phyloP scores from a whole-genome alignment of 2,888 invertebrate species.

The Trissoscelio sp. region DNA sequence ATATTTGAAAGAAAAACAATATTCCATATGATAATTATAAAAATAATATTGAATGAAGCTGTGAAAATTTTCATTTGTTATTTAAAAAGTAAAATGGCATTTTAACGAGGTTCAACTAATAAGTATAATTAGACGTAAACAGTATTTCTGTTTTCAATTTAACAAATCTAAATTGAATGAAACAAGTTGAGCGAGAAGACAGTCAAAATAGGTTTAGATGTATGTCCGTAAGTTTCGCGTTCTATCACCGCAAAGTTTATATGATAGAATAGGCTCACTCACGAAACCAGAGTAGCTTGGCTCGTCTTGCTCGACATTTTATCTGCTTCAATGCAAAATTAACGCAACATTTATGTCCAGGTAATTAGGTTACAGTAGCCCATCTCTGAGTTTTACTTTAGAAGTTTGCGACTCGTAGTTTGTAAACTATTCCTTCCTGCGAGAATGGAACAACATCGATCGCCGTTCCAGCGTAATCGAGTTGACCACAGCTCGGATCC shows the following conservation, averaged over 20 bases:
- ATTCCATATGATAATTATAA: no score
- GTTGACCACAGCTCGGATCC: conserved; percentile 37
- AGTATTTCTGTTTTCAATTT: conserved; percentile 41
- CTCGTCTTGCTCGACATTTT: conserved; percentile 4
- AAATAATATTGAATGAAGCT: no score
- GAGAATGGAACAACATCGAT: conserved; percentile 41
- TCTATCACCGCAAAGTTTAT: conserved; percentile 14
- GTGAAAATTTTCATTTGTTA: no score
- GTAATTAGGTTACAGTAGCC: conserved; percentile 48
- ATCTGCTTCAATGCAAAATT: conserved; percentile 22
- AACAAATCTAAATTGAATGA: conserved; percentile 38
- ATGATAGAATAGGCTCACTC: neutral
- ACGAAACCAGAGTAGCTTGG: neutral
- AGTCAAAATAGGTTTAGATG: conserved; percentile 17
- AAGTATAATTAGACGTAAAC: conserved; percentile 45
- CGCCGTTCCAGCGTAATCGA: conserved; percentile 37
- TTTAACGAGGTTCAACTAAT: conserved; percentile 8
- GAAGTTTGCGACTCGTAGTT: conserved; percentile 38
- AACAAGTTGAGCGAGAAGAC: conserved; percentile 31
- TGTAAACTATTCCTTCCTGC: conserved; percentile 40
- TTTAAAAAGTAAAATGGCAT: conserved; percentile 21
- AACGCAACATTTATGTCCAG: conserved; percentile 44
- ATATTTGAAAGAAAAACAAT: no score
- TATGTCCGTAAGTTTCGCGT: neutral
- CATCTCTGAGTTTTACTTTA: conserved; percentile 6